phyloP scores from a whole-genome alignment of 2,113 vertebrate genomes.

The Mugil cephalus region DNA sequence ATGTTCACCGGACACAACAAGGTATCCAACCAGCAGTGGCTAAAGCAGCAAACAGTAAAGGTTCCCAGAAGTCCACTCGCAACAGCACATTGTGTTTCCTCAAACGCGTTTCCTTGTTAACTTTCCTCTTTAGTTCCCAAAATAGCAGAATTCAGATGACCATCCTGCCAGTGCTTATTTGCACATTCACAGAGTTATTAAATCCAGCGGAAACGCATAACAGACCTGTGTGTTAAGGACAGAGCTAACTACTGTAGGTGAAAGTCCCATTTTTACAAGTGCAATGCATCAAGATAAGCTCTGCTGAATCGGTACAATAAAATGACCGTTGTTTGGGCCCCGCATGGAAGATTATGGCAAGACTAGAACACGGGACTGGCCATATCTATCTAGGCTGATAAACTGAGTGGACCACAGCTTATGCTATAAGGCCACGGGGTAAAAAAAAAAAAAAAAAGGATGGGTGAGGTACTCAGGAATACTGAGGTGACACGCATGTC shows the following conservation, averaged over 20 bases:
- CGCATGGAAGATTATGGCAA: not conserved
- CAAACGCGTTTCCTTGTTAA: not conserved
- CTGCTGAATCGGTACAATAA: not conserved
- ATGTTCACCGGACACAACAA: constrained; percentile 35
- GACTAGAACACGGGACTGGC: constrained; percentile 6
- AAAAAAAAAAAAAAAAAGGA: constrained; percentile 5
- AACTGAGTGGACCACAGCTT: constrained; percentile 15
- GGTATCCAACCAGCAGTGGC: constrained; percentile 9
- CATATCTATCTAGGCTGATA: constrained; percentile 10
- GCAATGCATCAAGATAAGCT: constrained; percentile 14
- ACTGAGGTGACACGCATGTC: constrained; percentile 22
- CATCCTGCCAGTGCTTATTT: not conserved
- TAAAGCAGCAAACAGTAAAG: constrained; percentile 14
- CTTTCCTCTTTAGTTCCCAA: not conserved
- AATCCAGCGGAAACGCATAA: not conserved
- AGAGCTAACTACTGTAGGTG: not conserved
- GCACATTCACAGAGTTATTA: not conserved
- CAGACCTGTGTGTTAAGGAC: constrained; percentile 21
- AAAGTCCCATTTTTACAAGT: constrained; percentile 17
- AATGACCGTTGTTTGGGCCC: not conserved
- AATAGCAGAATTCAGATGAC: not conserved
- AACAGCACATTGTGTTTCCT: constrained; percentile 1
- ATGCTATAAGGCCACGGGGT: not conserved
- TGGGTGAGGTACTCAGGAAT: not conserved
- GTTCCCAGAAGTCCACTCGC: not conserved